Conservation (phyloP, 2,113 vertebrate species). For the Macroglossus sobrinus region DNA sequence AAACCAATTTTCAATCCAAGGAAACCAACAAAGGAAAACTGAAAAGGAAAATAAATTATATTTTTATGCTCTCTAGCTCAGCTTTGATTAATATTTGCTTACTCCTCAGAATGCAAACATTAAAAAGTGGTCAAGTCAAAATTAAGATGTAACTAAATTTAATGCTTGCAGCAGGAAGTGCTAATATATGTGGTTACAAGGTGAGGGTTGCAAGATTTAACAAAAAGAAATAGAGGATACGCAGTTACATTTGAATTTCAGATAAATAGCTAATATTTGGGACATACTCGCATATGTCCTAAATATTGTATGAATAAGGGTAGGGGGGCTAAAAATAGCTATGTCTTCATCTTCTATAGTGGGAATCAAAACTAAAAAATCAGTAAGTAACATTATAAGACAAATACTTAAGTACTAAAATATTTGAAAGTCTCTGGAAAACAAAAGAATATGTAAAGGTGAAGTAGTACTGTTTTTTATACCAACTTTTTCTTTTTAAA, state of each 20-base stretch:
- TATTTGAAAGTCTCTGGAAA: neutral
- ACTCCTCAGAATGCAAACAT: neutral
- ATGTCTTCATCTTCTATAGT: neutral
- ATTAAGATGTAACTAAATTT: neutral
- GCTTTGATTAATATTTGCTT: neutral
- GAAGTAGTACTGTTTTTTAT: neutral
- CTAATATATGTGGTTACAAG: neutral
- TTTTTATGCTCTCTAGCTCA: neutral
- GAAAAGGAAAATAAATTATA: neutral
- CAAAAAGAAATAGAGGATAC: neutral
- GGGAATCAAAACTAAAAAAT: slow-evolving; percentile 1
- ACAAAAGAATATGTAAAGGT: neutral
- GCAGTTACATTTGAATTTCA: neutral
- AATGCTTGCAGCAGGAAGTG: neutral
- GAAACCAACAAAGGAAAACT: neutral
- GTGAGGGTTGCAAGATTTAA: neutral
- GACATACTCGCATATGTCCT: neutral
- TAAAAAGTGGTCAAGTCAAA: neutral
- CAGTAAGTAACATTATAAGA: neutral
- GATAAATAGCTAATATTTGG: neutral
- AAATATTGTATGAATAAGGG: neutral
- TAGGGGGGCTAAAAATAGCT: neutral
- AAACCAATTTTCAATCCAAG: neutral
- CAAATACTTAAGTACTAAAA: neutral
- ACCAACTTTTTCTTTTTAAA: neutral